Evolutionary conservation across 2,797 vertebrate species (phyloP).

Genomic region (Kryptopterus vitreolus): DNA sequence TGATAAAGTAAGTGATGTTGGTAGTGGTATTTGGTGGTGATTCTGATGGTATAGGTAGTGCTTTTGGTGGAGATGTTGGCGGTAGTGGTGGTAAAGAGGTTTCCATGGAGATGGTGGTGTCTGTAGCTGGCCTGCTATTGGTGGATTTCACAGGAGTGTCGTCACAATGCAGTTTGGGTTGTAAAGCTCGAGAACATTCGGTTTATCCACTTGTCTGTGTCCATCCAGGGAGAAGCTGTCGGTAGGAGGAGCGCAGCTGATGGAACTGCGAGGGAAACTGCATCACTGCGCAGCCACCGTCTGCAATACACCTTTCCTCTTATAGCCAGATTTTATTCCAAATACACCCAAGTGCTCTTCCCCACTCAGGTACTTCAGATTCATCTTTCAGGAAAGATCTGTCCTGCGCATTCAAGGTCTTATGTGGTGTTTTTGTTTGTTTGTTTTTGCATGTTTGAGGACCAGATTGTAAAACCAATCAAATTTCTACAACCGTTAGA

Average conservation of each 20-base stretch:
- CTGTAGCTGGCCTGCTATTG: no score
- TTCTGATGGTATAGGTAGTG: no score
- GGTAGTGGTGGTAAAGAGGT: no score
- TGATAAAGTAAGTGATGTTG: no score
- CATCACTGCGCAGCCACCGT: slow-evolving; percentile 71
- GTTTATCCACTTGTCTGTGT: slow-evolving; percentile 6
- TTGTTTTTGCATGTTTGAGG: neutral
- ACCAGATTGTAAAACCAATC: neutral
- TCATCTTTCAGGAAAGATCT: no score
- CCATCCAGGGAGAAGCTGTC: slow-evolving; percentile 77
- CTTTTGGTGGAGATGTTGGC: no score
- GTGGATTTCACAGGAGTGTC: neutral
- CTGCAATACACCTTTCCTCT: slow-evolving; percentile 45
- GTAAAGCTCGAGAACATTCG: neutral
- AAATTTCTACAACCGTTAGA: neutral
- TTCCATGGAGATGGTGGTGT: no score
- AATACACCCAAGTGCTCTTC: neutral
- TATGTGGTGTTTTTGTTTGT: neutral
- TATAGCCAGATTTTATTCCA: no score
- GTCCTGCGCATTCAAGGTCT: neutral
- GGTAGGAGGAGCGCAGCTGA: slow-evolving; percentile 79
- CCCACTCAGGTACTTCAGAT: neutral
- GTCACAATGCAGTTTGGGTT: neutral
- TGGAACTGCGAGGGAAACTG: slow-evolving; percentile 75
- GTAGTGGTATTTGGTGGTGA: no score